These are phyloP conservation scores for Ditylenchus weischeri DNA, from an alignment of 2,888 invertebrate species.

Conservation along the genomic window DNA sequence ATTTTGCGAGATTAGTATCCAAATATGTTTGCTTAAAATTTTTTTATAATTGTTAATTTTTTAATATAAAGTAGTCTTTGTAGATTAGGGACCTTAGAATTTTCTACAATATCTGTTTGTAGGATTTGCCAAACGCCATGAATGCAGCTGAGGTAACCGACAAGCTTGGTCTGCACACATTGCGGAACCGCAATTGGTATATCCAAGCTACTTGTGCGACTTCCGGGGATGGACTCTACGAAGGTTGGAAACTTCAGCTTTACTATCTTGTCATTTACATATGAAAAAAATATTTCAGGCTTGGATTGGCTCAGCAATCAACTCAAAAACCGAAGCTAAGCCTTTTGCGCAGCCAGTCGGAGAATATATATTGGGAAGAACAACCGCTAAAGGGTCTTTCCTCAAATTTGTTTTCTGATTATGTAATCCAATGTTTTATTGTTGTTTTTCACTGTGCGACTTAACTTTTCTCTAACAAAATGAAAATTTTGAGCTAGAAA, in stretches of 20 bases:
- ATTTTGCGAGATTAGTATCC: too few species aligned
- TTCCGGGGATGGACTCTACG: conserved; percentile 95
- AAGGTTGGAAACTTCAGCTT: conserved; percentile 68
- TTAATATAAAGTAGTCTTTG: neutral
- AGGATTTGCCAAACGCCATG: conserved; percentile 99
- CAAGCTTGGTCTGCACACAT: conserved; percentile 92
- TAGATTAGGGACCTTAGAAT: neutral
- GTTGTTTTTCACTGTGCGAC: conserved; percentile 7
- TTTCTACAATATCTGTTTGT: conserved; percentile 45
- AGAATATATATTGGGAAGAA: conserved; percentile 9
- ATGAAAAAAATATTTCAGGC: too few species aligned
- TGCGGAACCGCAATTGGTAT: conserved; percentile 81
- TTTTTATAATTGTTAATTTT: neutral
- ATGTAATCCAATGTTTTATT: conserved; percentile 5
- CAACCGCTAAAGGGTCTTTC: conserved; percentile 10
- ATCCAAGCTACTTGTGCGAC: conserved; percentile 78
- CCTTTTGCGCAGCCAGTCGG: neutral
- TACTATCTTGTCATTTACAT: too few species aligned
- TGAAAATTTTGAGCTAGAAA: neutral
- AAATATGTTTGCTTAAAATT: too few species aligned
- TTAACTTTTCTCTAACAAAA: conserved; percentile 1
- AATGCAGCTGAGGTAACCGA: conserved; percentile 99
- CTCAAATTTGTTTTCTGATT: conserved; percentile 6
- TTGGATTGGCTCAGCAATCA: conserved; percentile 99
- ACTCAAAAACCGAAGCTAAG: conserved; percentile 74